Conservation (phyloP, 2,888 invertebrate genomes). For the Eilema depressum region DNA sequence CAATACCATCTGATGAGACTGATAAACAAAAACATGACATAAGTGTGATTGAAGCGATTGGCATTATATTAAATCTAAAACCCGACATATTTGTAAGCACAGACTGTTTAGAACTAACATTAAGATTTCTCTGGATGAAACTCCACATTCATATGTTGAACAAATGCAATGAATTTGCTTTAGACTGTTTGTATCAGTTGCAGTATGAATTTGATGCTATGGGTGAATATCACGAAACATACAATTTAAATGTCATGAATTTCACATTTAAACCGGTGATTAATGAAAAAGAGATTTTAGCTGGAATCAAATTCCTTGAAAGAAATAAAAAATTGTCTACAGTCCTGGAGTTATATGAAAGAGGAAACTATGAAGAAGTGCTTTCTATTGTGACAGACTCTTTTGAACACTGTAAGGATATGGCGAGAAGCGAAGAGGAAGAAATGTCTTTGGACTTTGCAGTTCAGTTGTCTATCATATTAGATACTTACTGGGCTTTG, state of each 20-base stretch:
- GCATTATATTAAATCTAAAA: conserved; percentile 70
- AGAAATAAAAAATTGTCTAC: conserved; percentile 87
- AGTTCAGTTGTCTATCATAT: conserved; percentile 87
- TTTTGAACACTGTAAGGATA: conserved; percentile 85
- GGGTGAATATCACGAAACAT: conserved; percentile 72
- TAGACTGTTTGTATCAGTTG: conserved; percentile 79
- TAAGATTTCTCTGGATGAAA: conserved; percentile 80
- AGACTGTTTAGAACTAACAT: conserved; percentile 71
- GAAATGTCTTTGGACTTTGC: conserved; percentile 86
- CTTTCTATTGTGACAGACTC: conserved; percentile 90
- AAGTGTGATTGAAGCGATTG: conserved; percentile 73
- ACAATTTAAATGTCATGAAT: conserved; percentile 69
- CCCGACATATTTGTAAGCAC: conserved; percentile 72
- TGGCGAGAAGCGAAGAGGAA: conserved; percentile 77
- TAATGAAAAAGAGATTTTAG: conserved; percentile 70
- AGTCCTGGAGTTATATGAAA: conserved; percentile 89
- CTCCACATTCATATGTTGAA: conserved; percentile 76
- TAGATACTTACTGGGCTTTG: conserved; percentile 89
- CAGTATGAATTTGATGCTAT: conserved; percentile 79
- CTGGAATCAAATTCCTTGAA: conserved; percentile 76
- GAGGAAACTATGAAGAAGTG: conserved; percentile 89
- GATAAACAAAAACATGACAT: conserved; percentile 69
- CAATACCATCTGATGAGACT: conserved; percentile 48
- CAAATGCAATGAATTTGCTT: conserved; percentile 74
- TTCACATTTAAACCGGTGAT: conserved; percentile 77